Evolutionary conservation across 2,797 vertebrate species (phyloP).

Genomic region (Gambelia wislizenii): DNA sequence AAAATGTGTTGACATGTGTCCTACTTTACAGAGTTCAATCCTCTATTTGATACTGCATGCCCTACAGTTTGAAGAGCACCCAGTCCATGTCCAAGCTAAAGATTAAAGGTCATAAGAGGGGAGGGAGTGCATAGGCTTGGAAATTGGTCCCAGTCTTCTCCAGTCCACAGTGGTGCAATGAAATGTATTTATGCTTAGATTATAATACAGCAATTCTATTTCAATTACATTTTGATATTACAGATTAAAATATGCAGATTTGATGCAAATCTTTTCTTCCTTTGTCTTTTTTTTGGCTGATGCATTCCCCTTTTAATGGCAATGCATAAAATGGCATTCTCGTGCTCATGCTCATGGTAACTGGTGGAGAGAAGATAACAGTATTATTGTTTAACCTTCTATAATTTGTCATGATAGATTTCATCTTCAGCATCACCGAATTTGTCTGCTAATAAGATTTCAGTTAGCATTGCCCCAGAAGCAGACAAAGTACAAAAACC

Average conservation of each 20-base stretch:
- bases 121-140: too few relatives aligned
- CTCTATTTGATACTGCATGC: too few relatives aligned
- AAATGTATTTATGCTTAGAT: background rate
- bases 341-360: background rate
- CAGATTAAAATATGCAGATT: background rate
- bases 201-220: background rate
- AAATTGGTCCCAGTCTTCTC: background rate
- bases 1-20: background rate
- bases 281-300: background rate
- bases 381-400: background rate
- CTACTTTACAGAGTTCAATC: too few relatives aligned
- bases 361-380: background rate
- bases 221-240: background rate
- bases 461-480: background rate
- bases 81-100: too few relatives aligned
- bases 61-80: too few relatives aligned
- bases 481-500: background rate
- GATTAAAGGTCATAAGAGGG: too few relatives aligned
- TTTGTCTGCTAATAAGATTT: background rate
- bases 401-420: slow-evolving; percentile 1
- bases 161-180: background rate
- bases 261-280: background rate
- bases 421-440: background rate
- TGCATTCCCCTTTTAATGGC: background rate
- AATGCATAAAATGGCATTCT: background rate